Percentiles rank a stretch among this genome's conserved stretches.
Conservation (phyloP, 2,113 vertebrate species). For the Gymnobelideus leadbeateri region DNA sequence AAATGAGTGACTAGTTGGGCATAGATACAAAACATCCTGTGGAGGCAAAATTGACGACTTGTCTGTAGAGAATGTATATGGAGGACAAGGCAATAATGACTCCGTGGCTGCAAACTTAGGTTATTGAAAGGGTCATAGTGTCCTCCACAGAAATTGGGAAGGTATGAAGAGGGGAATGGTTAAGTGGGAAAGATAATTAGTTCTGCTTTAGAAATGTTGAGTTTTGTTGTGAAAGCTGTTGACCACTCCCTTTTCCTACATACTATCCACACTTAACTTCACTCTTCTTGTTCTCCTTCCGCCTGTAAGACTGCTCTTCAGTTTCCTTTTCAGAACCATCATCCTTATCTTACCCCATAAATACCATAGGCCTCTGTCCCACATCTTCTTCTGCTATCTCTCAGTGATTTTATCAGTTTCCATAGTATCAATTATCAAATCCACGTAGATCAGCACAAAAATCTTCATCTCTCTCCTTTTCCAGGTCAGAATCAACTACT, state of each 20-base stretch:
- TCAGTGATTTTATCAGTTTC: background rate
- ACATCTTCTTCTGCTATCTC: background rate
- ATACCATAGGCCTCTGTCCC: background rate
- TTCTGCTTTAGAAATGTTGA: background rate
- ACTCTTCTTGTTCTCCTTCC: background rate
- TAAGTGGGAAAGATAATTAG: background rate
- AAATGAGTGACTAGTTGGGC: too few relatives aligned
- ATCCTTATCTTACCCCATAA: background rate
- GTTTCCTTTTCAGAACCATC: background rate
- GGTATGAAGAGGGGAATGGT: background rate
- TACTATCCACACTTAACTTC: background rate
- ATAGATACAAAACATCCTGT: background rate
- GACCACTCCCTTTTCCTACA: background rate
- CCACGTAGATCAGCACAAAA: background rate
- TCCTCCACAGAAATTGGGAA: background rate
- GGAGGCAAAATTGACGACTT: background rate
- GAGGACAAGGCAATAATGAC: background rate
- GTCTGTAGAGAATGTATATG: background rate
- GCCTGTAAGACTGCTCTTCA: background rate
- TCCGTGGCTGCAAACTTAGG: background rate
- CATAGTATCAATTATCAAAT: background rate
- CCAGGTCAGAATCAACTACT: background rate
- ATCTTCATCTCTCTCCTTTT: background rate
- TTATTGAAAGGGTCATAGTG: background rate
- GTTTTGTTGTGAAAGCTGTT: background rate